phyloP scores from a whole-genome alignment of 2,888 invertebrate genomes.

The Nematopogon swammerdamellus region DNA sequence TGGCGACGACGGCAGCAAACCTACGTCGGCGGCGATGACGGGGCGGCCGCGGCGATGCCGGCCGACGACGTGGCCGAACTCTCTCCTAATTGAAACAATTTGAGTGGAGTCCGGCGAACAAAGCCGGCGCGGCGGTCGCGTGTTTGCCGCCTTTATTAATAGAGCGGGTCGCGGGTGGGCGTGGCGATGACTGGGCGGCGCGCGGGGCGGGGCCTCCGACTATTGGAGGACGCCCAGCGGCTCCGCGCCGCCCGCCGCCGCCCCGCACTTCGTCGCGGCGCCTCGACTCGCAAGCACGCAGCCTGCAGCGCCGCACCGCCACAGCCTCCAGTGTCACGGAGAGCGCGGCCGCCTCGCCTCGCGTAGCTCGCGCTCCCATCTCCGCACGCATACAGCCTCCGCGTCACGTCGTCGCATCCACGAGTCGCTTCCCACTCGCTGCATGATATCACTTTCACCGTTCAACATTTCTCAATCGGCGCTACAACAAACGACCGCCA shows the following conservation, averaged over 20 bases:
- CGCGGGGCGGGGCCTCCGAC: constrained; percentile 21
- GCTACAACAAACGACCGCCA: no score
- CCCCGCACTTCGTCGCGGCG: constrained; percentile 36
- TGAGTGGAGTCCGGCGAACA: constrained; percentile 36
- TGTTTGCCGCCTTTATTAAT: constrained; percentile 56
- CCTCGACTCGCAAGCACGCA: background rate
- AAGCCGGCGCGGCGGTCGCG: constrained; percentile 47
- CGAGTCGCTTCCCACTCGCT: no score
- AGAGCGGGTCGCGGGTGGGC: constrained; percentile 36
- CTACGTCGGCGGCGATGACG: background rate
- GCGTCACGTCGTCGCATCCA: no score
- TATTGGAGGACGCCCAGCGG: constrained; percentile 15
- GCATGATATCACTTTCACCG: no score
- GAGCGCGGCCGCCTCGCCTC: no score
- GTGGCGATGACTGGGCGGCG: constrained; percentile 24
- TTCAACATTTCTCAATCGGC: no score
- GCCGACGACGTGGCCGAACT: background rate
- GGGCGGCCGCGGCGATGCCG: background rate
- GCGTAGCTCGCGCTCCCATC: no score
- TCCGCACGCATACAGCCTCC: no score
- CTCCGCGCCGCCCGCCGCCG: constrained; percentile 16
- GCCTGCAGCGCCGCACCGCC: constrained; percentile 20
- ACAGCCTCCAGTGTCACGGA: no score
- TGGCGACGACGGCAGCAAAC: background rate
- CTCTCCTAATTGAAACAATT: constrained; percentile 52